A percentile compares a stretch with the other conserved stretches of the same genome.
Evolutionary conservation across 2,113 vertebrate genomes (phyloP).

Genomic region (Lanius collurio): DNA sequence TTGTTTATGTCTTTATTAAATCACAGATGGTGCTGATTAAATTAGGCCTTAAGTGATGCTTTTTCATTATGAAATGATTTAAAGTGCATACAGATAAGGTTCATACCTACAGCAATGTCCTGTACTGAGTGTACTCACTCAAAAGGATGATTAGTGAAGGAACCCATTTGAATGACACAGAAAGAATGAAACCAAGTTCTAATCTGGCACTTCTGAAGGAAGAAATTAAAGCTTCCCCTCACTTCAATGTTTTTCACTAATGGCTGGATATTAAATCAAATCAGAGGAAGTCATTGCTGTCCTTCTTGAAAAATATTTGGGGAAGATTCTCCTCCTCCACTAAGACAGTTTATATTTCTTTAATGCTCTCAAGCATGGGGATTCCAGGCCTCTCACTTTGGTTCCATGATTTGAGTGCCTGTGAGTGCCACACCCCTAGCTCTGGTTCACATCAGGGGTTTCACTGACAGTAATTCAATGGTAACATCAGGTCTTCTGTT

Average conservation of each 20-base stretch:
- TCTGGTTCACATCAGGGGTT: not conserved
- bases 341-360: not conserved
- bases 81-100: not conserved
- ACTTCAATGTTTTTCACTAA: not conserved
- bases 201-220: not conserved
- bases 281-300: not conserved
- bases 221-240: not conserved
- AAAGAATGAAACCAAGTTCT: not conserved
- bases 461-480: not conserved
- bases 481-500: not conserved
- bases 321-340: not conserved
- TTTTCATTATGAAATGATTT: constrained; percentile 9
- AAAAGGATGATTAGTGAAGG: not conserved
- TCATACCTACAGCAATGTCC: not conserved
- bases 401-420: not conserved
- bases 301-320: not conserved
- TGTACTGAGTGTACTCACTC: not conserved
- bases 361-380: not conserved
- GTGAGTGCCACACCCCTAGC: not conserved
- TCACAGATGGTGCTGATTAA: not conserved
- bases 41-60: not conserved
- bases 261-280: not conserved
- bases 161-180: not conserved
- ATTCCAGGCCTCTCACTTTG: not conserved
- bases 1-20: constrained; percentile 22